Evolutionary conservation across 2,797 vertebrate genomes (phyloP).

Genomic region (Leptodactylus fallax): DNA sequence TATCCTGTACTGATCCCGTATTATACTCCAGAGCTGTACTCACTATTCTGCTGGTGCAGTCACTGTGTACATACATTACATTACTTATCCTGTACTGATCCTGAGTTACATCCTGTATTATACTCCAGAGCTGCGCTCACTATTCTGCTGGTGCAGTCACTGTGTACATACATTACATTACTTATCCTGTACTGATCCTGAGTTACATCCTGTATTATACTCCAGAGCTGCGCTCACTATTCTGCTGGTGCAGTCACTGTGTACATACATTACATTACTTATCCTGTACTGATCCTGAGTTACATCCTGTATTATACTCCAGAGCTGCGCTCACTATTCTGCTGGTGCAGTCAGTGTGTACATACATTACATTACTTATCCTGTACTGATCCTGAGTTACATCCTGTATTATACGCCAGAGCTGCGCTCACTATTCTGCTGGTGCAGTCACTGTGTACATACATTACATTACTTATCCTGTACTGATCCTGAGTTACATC

Average conservation of each 20-base stretch:
- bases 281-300: neutral
- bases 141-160: neutral
- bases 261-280: conserved; percentile 13
- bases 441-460: neutral
- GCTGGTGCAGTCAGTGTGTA: too few relatives aligned
- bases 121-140: conserved; percentile 1
- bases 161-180: neutral
- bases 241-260: conserved; percentile 4
- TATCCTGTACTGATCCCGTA: too few relatives aligned
- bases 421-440: neutral
- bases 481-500: conserved; percentile 18
- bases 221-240: conserved; percentile 18
- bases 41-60: conserved; percentile 1
- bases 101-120: conserved; percentile 22
- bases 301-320: neutral
- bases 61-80: conserved; percentile 5
- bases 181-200: conserved; percentile 17
- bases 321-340: conserved; percentile 2
- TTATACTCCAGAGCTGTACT: neutral
- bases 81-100: conserved; percentile 14
- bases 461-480: conserved; percentile 5
- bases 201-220: conserved; percentile 7
- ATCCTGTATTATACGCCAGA: too few relatives aligned
- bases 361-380: too few relatives aligned
- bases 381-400: too few relatives aligned